Evolutionary conservation across 2,888 invertebrate genomes (phyloP), one percentile per base, ranked within the genome.

Genomic region (Rhimphoctona megacephalus): DNA sequence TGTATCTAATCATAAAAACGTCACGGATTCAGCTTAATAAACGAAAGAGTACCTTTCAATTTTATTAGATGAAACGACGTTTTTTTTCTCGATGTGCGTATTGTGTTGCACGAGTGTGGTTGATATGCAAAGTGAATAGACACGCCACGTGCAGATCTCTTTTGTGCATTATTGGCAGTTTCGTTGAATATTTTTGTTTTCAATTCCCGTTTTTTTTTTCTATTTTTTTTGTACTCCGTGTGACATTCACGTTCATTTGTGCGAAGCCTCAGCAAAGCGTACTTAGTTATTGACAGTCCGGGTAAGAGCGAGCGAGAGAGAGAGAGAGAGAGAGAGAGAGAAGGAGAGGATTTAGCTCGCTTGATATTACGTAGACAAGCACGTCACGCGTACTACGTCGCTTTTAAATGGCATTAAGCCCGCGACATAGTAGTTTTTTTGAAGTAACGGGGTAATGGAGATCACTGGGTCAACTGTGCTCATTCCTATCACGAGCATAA

Each of bases 371-470:
- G 80, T 76, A 54, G 61, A 69, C 69, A 30, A n/a, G 76, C 52
- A 76, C 79, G 85, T 83, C 79, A 85, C 76, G 76, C 76, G 74
- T 66, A 80, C 70, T 80, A 77, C 76, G 74, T 66, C 43, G 77
- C 43, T 80, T 69, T 83, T 72, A 22, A 83, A 83, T 76, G 61
- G 67, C 74, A 39, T 22, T 61, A 66, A 78, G 57, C 52, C 43
- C 39, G 69, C 72, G 57, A 73, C 74, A 73, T 33, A 39, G 57
- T 61, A 57, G 54, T 30, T 61, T 61, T 72, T 39, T 36, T 30
- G 22, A 39, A 73, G 52, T 39, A 25, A 36, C 54, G 57, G 39
- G 54, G 69, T 43, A 69, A 73, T 33, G 72, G 52, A 30, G 52
- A 54, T 36, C 54, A 30, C 33, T 70, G 49, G 72, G 49, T 52